Conservation (phyloP, 2,888 invertebrate species). For the Axea sp. region DNA sequence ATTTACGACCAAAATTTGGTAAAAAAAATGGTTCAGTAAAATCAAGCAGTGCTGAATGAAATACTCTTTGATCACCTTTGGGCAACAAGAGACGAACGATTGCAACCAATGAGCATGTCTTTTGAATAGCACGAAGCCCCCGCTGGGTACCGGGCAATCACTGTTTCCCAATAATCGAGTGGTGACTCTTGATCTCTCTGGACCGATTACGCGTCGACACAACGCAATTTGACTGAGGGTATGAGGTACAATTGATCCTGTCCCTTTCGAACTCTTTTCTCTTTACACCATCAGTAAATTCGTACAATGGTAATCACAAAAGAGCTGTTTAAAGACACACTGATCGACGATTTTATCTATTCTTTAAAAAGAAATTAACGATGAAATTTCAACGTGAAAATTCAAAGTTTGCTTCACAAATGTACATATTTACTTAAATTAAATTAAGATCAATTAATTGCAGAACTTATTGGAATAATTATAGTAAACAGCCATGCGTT, state of each 20-base stretch:
- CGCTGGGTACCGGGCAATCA: constrained; percentile 58
- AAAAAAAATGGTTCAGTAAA: constrained; percentile 15
- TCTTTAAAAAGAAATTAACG: constrained; percentile 18
- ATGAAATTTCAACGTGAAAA: constrained; percentile 10
- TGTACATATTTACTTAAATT: no score
- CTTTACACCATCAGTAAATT: constrained; percentile 53
- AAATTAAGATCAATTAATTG: no score
- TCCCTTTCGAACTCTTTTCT: constrained; percentile 49
- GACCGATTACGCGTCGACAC: constrained; percentile 65
- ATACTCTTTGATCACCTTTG: constrained; percentile 55
- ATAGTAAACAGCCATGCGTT: no score
- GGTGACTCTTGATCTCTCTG: constrained; percentile 63
- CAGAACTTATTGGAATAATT: no score
- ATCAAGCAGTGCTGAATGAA: constrained; percentile 24
- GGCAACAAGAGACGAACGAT: constrained; percentile 56
- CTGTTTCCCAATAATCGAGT: constrained; percentile 65
- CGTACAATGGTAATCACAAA: constrained; percentile 60
- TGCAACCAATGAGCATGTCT: constrained; percentile 56
- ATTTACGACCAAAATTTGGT: no score
- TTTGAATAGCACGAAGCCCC: constrained; percentile 48
- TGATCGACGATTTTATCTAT: constrained; percentile 28
- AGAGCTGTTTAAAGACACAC: constrained; percentile 32
- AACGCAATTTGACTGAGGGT: constrained; percentile 55
- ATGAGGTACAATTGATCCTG: constrained; percentile 57
- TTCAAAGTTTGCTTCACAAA: background rate